Percentiles rank a stretch among this genome's conserved stretches.
Conservation (phyloP, 2,888 invertebrate genomes). For the Drosophila prolongata region DNA sequence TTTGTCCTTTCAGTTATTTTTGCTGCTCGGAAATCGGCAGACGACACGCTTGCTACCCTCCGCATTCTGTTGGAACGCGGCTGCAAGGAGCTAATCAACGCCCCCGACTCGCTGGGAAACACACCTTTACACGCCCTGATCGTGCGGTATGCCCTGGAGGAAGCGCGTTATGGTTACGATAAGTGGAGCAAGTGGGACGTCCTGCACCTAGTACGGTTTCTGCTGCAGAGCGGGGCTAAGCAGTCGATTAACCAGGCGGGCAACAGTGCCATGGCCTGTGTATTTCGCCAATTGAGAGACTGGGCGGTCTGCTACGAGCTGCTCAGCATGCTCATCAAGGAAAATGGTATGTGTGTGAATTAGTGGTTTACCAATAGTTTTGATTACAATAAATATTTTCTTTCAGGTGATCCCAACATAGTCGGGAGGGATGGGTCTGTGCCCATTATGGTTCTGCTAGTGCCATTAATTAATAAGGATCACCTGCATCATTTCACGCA, state of each 20-base stretch:
- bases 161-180: slow-evolving; percentile 88
- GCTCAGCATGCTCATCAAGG: slow-evolving; percentile 84
- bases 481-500: slow-evolving; percentile 90
- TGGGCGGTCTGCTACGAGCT: slow-evolving; percentile 87
- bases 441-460: slow-evolving; percentile 90
- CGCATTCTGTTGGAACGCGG: slow-evolving; percentile 89
- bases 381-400: neutral
- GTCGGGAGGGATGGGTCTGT: slow-evolving; percentile 90
- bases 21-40: slow-evolving; percentile 89
- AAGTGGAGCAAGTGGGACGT: slow-evolving; percentile 92
- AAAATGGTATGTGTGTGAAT: slow-evolving; percentile 74
- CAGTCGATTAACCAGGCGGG: slow-evolving; percentile 89
- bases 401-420: slow-evolving; percentile 87
- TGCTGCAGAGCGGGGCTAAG: slow-evolving; percentile 88
- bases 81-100: slow-evolving; percentile 89
- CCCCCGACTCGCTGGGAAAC: slow-evolving; percentile 89
- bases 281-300: slow-evolving; percentile 89
- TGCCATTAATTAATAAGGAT: slow-evolving; percentile 90
- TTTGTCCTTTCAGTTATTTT: slow-evolving; percentile 85
- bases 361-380: neutral
- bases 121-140: slow-evolving; percentile 89
- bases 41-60: slow-evolving; percentile 89
- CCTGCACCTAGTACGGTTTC: slow-evolving; percentile 87
- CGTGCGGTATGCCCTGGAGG: slow-evolving; percentile 88
- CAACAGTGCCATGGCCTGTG: slow-evolving; percentile 89